Percentiles rank a stretch among this genome's conserved stretches.
Evolutionary conservation across 2,113 vertebrate species (phyloP).

Genomic region (rabbit (Oryctolagus cuniculus)): DNA sequence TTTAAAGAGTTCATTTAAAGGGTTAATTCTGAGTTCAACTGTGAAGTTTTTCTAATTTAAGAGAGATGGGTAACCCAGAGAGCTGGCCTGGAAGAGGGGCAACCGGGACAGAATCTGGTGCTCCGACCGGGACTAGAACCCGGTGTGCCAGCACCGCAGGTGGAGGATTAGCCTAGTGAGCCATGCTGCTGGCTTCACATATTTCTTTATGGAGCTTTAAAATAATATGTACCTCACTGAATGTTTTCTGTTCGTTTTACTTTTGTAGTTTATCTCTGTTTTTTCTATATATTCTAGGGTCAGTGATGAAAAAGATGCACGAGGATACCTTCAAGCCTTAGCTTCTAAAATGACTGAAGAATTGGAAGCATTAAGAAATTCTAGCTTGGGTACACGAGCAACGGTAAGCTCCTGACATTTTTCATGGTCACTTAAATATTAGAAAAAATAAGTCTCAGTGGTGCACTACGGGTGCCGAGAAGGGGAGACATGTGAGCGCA

Average conservation of each 20-base stretch:
- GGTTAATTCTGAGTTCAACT: not conserved
- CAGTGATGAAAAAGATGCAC: constrained; percentile 99
- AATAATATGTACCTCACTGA: not conserved
- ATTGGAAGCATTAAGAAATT: constrained; percentile 95
- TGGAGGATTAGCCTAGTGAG: too few relatives aligned
- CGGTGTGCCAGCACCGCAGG: too few relatives aligned
- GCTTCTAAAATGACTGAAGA: constrained; percentile 99
- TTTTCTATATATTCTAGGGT: constrained; percentile 90
- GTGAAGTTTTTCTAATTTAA: not conserved
- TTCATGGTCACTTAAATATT: not conserved
- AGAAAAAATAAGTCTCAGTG: not conserved
- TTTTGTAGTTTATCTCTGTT: not conserved
- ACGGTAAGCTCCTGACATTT: constrained; percentile 89
- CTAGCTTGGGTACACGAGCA: constrained; percentile 96
- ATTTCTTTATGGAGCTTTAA: constrained; percentile 50
- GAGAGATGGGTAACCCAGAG: not conserved
- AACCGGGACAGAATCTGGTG: too few relatives aligned
- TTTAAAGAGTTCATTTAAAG: not conserved
- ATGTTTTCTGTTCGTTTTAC: not conserved
- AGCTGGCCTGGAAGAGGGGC: too few relatives aligned
- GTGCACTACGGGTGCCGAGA: not conserved
- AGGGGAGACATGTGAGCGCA: constrained; percentile 55
- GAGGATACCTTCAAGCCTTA: constrained; percentile 98
- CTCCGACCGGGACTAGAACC: too few relatives aligned
- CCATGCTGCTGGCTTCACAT: too few relatives aligned